A percentile compares a stretch with the other conserved stretches of the same genome.
These are phyloP conservation scores for Syrista parreyssii DNA, from an alignment of 2,888 invertebrate species.

Conservation along the genomic window DNA sequence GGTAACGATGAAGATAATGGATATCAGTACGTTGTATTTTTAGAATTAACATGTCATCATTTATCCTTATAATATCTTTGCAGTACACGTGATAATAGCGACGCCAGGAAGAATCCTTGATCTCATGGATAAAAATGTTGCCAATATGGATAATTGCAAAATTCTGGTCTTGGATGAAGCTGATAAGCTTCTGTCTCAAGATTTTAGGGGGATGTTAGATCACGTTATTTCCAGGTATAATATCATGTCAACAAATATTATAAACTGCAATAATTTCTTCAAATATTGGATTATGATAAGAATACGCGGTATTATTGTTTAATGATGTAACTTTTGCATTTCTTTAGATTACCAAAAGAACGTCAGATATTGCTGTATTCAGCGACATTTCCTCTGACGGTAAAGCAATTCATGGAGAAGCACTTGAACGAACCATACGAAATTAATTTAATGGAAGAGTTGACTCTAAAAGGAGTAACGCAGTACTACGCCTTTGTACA, in stretches of 20 bases:
- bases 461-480: conserved; percentile 98
- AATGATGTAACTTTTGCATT: not conserved
- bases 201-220: conserved; percentile 99
- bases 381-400: conserved; percentile 98
- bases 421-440: conserved; percentile 98
- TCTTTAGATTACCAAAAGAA: conserved; percentile 85
- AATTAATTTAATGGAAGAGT: conserved; percentile 99
- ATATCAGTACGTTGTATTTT: conserved; percentile 8
- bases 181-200: conserved; percentile 98
- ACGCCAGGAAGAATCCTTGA: conserved; percentile 99
- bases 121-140: conserved; percentile 97
- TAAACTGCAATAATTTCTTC: not conserved
- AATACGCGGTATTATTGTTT: not conserved
- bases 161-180: conserved; percentile 99
- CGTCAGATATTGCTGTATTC: conserved; percentile 98
- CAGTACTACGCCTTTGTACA: conserved; percentile 99
- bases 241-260: not conserved
- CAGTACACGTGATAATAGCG: conserved; percentile 98
- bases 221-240: conserved; percentile 84
- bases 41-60: not conserved
- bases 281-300: not conserved
- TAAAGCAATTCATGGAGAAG: conserved; percentile 98
- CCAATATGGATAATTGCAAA: conserved; percentile 95
- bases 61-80: conserved; percentile 20
- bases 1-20: not conserved